Percentiles rank a stretch among this genome's conserved stretches.
Conservation (phyloP, 2,888 invertebrate species). For the Dryadula phaetusa region DNA sequence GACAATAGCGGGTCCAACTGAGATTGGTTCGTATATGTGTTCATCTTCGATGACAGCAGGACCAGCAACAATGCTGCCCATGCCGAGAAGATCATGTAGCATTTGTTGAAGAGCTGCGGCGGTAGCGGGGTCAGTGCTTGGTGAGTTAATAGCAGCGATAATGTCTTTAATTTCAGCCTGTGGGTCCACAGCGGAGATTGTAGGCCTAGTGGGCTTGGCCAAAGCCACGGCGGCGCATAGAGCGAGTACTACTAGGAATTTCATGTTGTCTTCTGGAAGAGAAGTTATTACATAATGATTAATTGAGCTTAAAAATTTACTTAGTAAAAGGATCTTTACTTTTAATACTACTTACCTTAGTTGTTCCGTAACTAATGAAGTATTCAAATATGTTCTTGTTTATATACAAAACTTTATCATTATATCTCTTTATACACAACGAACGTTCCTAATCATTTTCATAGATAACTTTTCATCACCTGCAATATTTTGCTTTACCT, state of each 20-base stretch:
- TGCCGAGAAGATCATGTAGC: slow-evolving; percentile 48
- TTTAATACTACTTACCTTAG: no score
- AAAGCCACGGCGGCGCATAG: slow-evolving; percentile 55
- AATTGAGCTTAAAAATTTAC: no score
- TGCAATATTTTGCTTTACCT: no score
- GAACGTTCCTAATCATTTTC: no score
- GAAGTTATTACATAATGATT: not conserved
- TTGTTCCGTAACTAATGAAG: no score
- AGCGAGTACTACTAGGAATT: slow-evolving; percentile 62
- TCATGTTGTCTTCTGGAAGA: slow-evolving; percentile 37
- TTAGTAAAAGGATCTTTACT: no score
- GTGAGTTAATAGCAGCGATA: slow-evolving; percentile 53
- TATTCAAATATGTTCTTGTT: no score
- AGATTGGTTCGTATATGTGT: no score
- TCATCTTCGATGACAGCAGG: slow-evolving; percentile 47
- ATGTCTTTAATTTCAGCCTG: slow-evolving; percentile 48
- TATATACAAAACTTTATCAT: no score
- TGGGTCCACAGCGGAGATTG: slow-evolving; percentile 30
- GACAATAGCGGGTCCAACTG: no score
- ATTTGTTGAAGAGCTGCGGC: slow-evolving; percentile 52
- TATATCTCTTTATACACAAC: no score
- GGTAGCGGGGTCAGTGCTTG: slow-evolving; percentile 55
- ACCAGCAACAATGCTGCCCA: slow-evolving; percentile 43
- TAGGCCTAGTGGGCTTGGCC: slow-evolving; percentile 35
- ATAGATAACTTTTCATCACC: no score